These are phyloP conservation scores for Idaea aversata DNA, from an alignment of 2,888 invertebrate species.

Conservation along the genomic window DNA sequence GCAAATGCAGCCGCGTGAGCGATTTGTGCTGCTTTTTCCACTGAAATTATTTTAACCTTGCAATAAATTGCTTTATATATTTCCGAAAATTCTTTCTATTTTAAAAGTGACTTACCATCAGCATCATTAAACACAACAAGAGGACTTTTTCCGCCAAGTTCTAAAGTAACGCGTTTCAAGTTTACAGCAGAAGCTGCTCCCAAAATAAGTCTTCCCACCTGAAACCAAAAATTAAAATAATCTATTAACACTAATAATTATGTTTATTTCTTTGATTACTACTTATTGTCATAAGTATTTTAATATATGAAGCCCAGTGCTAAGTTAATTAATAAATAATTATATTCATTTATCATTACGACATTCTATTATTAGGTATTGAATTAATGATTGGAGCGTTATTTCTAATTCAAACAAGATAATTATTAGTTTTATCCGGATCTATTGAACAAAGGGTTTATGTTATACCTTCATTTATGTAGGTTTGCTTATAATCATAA, in stretches of 20 bases:
- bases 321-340: too few relatives aligned
- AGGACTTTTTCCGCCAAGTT: slow-evolving; percentile 95
- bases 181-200: slow-evolving; percentile 88
- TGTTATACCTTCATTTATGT: background rate
- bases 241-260: too few relatives aligned
- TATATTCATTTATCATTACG: too few relatives aligned
- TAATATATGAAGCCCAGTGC: too few relatives aligned
- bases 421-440: background rate
- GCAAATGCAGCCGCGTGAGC: slow-evolving; percentile 70
- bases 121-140: slow-evolving; percentile 91
- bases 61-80: background rate
- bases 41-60: slow-evolving; percentile 35
- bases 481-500: too few relatives aligned
- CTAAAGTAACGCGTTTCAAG: slow-evolving; percentile 90
- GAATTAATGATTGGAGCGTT: background rate
- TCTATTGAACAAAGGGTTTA: background rate
- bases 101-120: slow-evolving; percentile 78
- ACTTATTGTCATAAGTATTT: too few relatives aligned
- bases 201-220: slow-evolving; percentile 80
- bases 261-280: too few relatives aligned
- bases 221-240: slow-evolving; percentile 18
- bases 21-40: slow-evolving; percentile 67
- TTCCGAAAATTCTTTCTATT: background rate
- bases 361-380: too few relatives aligned
- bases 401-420: background rate